phyloP scores from a whole-genome alignment of 2,797 vertebrate genomes.

The Enteromius fasciolatus region DNA sequence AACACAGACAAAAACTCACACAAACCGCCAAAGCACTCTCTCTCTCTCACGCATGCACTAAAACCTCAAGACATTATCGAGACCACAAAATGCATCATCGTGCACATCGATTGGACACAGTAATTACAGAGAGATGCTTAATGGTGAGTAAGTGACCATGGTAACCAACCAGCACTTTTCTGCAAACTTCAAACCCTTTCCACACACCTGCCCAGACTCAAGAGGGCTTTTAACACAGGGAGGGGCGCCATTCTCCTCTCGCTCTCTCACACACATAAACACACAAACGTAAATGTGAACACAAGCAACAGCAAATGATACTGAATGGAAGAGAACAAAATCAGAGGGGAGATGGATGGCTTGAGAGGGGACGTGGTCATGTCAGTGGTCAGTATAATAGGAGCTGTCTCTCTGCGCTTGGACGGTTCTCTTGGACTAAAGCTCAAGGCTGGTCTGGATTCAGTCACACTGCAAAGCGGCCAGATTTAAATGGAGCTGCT shows the following conservation, averaged over 20 bases:
- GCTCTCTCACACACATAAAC: constrained; percentile 10
- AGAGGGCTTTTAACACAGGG: constrained; percentile 49
- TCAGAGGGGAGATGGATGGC: neutral
- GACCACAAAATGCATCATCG: constrained; percentile 46
- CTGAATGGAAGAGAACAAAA: neutral
- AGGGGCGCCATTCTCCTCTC: constrained; percentile 12
- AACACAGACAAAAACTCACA: constrained; percentile 3
- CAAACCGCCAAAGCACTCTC: neutral
- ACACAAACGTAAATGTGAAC: constrained; percentile 4
- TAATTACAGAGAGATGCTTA: constrained; percentile 47
- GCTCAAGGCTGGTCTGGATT: constrained; percentile 48
- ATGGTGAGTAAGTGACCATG: constrained; percentile 56
- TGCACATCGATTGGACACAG: constrained; percentile 38
- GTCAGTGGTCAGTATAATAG: constrained; percentile 40
- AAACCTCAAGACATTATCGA: constrained; percentile 34
- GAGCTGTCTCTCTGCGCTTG: constrained; percentile 22
- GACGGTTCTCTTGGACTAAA: constrained; percentile 24
- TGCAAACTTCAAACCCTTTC: constrained; percentile 53
- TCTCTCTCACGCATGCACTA: neutral
- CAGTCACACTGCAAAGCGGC: constrained; percentile 47
- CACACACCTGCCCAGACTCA: constrained; percentile 51
- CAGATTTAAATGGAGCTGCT: constrained; percentile 40
- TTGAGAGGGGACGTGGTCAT: constrained; percentile 1
- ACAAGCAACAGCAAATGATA: neutral
- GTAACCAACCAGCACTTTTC: constrained; percentile 53